Evolutionary conservation across 2,888 invertebrate genomes (phyloP), one percentile per base, ranked within the genome.

Genomic region (Cabera pusaria): DNA sequence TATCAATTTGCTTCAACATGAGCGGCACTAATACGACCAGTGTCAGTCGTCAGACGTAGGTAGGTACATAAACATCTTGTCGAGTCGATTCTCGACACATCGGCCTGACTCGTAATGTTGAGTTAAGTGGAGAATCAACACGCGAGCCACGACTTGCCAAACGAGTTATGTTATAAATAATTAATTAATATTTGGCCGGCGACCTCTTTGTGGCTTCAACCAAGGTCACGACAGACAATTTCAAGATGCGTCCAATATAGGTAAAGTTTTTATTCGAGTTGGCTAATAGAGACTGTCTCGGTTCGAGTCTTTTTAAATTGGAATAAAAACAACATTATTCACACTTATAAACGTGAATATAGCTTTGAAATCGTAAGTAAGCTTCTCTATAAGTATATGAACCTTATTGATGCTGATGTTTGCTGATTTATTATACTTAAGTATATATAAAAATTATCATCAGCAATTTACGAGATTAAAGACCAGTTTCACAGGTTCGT

Each of bases 141-240:
- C 72, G 72, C 75, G 60, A 70, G 61, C 58, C 68, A 64, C 67
- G 64, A 76, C 77, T 64, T 45, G 64, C 72, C 75, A 75, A 83
- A 83, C 84, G 64, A 69, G 84, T 83, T 82, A 68, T 69, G 68
- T 71, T 73, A 76, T 77, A 79, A 77, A 80, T 80, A 81, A 78
- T 79, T 82, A 78, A 82, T 84, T 82, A 79, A 76, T 76, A 78
- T 81, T 83, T 78, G 75, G 73, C 67, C 73, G 75, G 72, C 77
- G 70, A 81, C 79, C 78, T 79, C 72, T 72, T 71, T 67, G 72
- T 67, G 59, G 62, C 65, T 64, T 27, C 42, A 44, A 41, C 65
- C 83, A 83, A 85, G 83, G 83, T 77, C 63, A 56, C 39, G 24
- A 41, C 52, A 60, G 56, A 51, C 56, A 59, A 66, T 62, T 61